A percentile compares a stretch with the other conserved stretches of the same genome.
These are phyloP conservation scores for Oxygymnocypris stewartii DNA, from an alignment of 2,113 vertebrate species.

Conservation along the genomic window DNA sequence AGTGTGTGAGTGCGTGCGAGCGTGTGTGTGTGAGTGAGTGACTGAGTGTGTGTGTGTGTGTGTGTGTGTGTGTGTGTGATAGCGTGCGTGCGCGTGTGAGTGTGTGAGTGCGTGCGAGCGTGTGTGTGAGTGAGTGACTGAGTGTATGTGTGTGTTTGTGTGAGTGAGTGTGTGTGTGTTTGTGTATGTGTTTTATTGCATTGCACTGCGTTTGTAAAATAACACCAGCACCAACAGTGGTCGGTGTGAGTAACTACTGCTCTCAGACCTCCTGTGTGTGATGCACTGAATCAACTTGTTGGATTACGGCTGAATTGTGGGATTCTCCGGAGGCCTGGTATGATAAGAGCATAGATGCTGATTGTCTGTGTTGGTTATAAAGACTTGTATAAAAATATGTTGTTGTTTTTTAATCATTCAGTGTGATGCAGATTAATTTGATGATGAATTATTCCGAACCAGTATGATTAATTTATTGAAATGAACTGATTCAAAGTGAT, in stretches of 20 bases:
- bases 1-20: too few species aligned
- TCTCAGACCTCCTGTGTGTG: background rate
- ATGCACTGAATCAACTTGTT: background rate
- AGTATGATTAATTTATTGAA: background rate
- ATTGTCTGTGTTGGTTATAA: too few species aligned
- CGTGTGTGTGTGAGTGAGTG: too few species aligned
- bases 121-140: too few species aligned
- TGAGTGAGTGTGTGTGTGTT: too few species aligned
- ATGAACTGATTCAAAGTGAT: too few species aligned
- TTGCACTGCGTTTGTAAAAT: constrained; percentile 23
- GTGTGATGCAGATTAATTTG: background rate
- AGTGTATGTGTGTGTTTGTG: too few species aligned
- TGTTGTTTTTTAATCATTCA: background rate
- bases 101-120: too few species aligned
- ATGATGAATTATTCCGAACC: background rate
- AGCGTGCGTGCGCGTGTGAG: too few species aligned
- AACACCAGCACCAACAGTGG: background rate
- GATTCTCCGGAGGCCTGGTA: background rate
- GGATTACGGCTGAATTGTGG: background rate
- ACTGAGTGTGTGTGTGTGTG: too few species aligned
- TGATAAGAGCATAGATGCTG: background rate
- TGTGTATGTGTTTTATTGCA: background rate
- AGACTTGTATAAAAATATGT: too few species aligned
- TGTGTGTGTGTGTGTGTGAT: too few species aligned
- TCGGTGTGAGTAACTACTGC: background rate